Evolutionary conservation across 1,140 invertebrate species (phyloP).

Genomic region (Oscheius sp.): DNA sequence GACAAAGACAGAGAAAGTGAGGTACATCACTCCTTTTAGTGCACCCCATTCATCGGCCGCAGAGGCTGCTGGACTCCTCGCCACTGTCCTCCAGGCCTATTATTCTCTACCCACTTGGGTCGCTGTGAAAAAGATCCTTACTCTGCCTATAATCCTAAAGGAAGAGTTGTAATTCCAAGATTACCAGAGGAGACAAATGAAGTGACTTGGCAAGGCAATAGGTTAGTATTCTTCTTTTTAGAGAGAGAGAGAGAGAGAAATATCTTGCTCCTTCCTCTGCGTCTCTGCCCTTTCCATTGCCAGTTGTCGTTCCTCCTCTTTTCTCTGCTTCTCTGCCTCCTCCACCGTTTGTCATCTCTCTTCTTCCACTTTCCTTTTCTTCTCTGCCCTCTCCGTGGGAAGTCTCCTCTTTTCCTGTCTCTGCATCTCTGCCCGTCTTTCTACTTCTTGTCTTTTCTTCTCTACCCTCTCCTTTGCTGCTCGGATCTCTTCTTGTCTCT

Average conservation of each 20-base stretch:
- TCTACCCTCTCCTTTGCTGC: slow-evolving; percentile 36
- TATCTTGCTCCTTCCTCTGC: slow-evolving; percentile 9
- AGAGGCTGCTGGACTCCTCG: slow-evolving; percentile 18
- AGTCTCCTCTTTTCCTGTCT: slow-evolving; percentile 35
- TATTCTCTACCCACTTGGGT: slow-evolving; percentile 12
- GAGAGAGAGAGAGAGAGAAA: too few species aligned
- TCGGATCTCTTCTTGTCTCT: slow-evolving; percentile 3
- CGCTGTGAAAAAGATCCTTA: slow-evolving; percentile 18
- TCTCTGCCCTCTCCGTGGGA: too few species aligned
- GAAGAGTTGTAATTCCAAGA: slow-evolving; percentile 19
- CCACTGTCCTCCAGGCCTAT: slow-evolving; percentile 8
- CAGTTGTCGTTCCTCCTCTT: slow-evolving; percentile 18
- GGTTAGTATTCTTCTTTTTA: too few species aligned
- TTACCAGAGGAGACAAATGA: slow-evolving; percentile 2
- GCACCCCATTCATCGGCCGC: slow-evolving; percentile 22
- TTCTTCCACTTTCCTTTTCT: slow-evolving; percentile 17
- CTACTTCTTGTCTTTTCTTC: slow-evolving; percentile 30
- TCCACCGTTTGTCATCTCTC: slow-evolving; percentile 10
- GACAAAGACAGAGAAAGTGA: too few species aligned
- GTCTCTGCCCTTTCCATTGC: not conserved
- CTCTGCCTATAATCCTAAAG: slow-evolving; percentile 18
- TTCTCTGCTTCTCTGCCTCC: slow-evolving; percentile 25
- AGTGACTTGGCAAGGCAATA: slow-evolving; percentile 22
- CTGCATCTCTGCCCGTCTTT: slow-evolving; percentile 33
- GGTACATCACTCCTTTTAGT: not conserved